A percentile compares a stretch with the other conserved stretches of the same genome.
Evolutionary conservation across 92 coral and sea anemone genomes (phyloP).

Genomic region (Phymanthus crucifer): DNA sequence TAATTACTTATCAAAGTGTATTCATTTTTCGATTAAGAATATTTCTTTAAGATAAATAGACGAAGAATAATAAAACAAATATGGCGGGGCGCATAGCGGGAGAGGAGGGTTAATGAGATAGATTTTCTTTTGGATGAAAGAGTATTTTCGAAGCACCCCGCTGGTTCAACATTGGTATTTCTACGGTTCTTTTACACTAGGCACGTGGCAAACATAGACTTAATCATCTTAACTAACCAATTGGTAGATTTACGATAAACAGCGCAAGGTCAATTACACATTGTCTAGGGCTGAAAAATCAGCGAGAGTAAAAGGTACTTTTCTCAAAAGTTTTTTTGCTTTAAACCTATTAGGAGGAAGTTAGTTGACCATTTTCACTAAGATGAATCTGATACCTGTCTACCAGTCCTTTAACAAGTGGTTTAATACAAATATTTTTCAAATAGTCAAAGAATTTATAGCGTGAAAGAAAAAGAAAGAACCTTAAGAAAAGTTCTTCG

Average conservation of each 20-base stretch:
- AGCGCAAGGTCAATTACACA: neutral
- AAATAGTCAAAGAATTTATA: neutral
- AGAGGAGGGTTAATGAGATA: neutral
- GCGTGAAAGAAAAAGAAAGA: neutral
- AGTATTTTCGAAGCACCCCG: neutral
- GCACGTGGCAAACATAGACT: constrained; percentile 2
- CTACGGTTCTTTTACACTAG: neutral
- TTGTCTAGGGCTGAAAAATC: neutral
- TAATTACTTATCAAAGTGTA: neutral
- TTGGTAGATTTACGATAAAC: neutral
- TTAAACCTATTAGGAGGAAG: neutral
- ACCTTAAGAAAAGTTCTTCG: neutral
- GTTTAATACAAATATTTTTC: neutral
- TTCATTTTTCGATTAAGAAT: neutral
- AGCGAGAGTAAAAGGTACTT: neutral
- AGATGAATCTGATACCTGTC: constrained; percentile 19
- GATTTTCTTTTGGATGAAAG: neutral
- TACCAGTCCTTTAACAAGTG: constrained; percentile 23
- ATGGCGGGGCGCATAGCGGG: neutral
- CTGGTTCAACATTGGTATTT: neutral
- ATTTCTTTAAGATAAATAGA: neutral
- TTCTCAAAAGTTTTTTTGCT: neutral
- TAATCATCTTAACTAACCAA: neutral
- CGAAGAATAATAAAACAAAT: neutral
- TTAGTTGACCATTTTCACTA: neutral